phyloP scores from a whole-genome alignment of 2,888 invertebrate genomes.

The Hoplodrina blanda region DNA sequence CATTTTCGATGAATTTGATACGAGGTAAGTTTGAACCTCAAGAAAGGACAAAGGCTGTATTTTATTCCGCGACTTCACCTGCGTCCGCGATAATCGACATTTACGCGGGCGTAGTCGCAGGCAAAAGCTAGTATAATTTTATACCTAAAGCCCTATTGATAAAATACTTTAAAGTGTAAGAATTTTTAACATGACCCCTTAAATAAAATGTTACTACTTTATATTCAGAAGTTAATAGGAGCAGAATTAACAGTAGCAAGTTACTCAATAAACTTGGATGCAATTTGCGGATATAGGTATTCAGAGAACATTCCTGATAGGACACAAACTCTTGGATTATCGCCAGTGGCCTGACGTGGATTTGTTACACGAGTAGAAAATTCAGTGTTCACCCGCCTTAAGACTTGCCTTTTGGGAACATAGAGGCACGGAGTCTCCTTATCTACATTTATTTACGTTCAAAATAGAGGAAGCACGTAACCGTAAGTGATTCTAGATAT shows the following conservation, averaged over 20 bases:
- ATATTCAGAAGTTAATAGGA: constrained; percentile 1
- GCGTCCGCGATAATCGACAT: too few relatives aligned
- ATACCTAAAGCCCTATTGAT: constrained; percentile 16
- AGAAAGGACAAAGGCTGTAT: too few relatives aligned
- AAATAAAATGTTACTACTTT: not conserved
- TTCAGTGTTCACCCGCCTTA: constrained; percentile 76
- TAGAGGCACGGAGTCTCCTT: constrained; percentile 55
- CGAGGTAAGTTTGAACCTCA: too few relatives aligned
- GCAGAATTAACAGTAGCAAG: constrained; percentile 20
- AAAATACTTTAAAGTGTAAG: constrained; percentile 9
- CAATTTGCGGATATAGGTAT: constrained; percentile 67
- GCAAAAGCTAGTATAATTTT: constrained; percentile 5
- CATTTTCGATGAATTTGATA: too few relatives aligned
- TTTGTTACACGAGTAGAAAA: constrained; percentile 82
- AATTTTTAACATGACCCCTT: not conserved
- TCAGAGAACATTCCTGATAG: constrained; percentile 73
- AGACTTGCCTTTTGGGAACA: constrained; percentile 59
- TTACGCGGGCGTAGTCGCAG: too few relatives aligned
- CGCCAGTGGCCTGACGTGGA: constrained; percentile 81
- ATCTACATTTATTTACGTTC: constrained; percentile 32
- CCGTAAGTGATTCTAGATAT: constrained; percentile 1
- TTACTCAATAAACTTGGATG: constrained; percentile 55
- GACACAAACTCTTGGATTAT: constrained; percentile 82
- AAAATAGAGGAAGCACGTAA: constrained; percentile 20
- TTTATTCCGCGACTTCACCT: too few relatives aligned